Evolutionary conservation across 1,140 invertebrate species (phyloP).

Genomic region (Psilanteris sp.): DNA sequence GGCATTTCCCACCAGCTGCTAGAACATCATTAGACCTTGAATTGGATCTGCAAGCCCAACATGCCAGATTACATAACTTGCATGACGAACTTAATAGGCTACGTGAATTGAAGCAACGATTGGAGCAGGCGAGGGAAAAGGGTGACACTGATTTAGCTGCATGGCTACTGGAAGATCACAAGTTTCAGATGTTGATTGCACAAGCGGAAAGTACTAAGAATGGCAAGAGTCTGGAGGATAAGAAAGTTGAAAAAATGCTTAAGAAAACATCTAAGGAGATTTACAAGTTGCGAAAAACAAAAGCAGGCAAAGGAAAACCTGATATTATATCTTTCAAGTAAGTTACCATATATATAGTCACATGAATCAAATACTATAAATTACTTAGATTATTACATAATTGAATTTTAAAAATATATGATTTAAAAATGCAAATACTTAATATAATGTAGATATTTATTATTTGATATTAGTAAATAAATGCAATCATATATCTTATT

Average conservation of each 20-base stretch:
- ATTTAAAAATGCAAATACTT: too few species aligned
- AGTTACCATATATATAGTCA: conserved; percentile 81
- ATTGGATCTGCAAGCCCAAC: conserved; percentile 93
- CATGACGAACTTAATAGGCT: conserved; percentile 91
- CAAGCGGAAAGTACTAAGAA: conserved; percentile 82
- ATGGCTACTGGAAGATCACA: conserved; percentile 92
- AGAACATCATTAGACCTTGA: conserved; percentile 95
- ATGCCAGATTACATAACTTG: conserved; percentile 88
- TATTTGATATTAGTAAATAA: too few species aligned
- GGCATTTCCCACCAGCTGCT: conserved; percentile 82
- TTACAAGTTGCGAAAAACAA: conserved; percentile 91
- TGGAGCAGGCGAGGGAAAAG: conserved; percentile 87
- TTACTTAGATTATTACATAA: too few species aligned
- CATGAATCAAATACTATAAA: conserved; percentile 1
- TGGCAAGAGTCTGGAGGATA: conserved; percentile 85
- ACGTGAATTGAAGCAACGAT: conserved; percentile 87
- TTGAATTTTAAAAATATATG: too few species aligned
- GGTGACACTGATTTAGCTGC: conserved; percentile 89
- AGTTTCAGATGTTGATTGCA: conserved; percentile 88
- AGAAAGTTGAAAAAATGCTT: conserved; percentile 89
- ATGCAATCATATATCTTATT: too few species aligned
- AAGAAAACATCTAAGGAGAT: conserved; percentile 93
- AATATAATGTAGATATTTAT: too few species aligned
- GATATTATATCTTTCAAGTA: conserved; percentile 96
- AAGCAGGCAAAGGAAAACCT: conserved; percentile 92